phyloP scores from a whole-genome alignment of 1,140 invertebrate species.

The Caenorhabditis inopinata region DNA sequence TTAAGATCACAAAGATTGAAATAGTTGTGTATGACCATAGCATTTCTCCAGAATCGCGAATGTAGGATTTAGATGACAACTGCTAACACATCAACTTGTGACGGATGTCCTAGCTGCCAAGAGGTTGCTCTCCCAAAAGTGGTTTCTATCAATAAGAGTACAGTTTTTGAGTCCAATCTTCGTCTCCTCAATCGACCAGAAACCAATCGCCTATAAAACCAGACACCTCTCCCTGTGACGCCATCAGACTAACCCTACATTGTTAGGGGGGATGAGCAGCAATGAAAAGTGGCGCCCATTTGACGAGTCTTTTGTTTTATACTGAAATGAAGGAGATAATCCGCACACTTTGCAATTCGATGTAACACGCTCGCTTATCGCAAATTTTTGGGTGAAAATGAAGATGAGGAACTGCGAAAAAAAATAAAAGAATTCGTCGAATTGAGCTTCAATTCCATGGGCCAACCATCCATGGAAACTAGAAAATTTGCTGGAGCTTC shows the following conservation, averaged over 20 bases:
- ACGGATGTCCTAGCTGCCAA: too few species aligned
- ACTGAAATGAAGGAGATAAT: slow-evolving; percentile 1
- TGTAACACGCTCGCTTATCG: neutral
- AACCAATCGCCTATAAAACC: neutral
- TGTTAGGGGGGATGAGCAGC: neutral
- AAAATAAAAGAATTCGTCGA: neutral
- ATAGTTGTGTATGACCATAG: too few species aligned
- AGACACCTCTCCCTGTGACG: neutral
- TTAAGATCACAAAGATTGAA: too few species aligned
- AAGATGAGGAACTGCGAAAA: neutral
- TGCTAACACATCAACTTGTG: too few species aligned
- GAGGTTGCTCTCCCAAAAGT: too few species aligned
- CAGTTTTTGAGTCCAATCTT: too few species aligned
- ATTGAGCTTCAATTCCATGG: neutral
- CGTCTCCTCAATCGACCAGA: neutral
- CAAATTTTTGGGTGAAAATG: too few species aligned
- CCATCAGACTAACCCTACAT: neutral
- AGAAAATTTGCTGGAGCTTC: too few species aligned
- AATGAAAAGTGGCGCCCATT: neutral
- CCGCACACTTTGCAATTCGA: neutral
- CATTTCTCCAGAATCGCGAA: too few species aligned
- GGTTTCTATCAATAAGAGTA: too few species aligned
- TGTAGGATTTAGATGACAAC: too few species aligned
- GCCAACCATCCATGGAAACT: neutral
- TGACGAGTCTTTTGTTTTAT: neutral